A percentile compares a stretch with the other conserved stretches of the same genome.
Conservation (phyloP, 2,113 vertebrate genomes). For the Nanorana parkeri region DNA sequence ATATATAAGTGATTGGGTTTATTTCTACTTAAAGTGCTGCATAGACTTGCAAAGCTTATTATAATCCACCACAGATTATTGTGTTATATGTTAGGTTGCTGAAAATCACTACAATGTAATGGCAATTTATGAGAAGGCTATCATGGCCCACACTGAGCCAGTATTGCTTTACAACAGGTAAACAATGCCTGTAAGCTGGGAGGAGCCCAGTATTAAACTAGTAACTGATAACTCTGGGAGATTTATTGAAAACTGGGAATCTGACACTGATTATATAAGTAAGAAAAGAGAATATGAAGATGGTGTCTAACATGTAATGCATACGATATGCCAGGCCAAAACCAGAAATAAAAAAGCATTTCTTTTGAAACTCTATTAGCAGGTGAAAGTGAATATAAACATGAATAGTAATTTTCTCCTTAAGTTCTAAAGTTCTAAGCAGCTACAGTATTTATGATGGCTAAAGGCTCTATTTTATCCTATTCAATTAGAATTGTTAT, state of each 20-base stretch:
- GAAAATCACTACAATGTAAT: background rate
- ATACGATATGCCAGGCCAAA: background rate
- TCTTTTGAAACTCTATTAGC: background rate
- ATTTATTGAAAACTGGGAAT: background rate
- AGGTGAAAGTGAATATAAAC: background rate
- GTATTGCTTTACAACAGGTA: background rate
- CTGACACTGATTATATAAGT: background rate
- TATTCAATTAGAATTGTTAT: background rate
- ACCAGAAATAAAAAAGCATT: background rate
- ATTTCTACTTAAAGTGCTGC: too few relatives aligned
- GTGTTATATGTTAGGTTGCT: background rate
- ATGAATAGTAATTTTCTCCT: background rate
- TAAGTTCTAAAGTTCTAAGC: background rate
- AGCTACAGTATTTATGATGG: background rate
- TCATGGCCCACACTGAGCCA: background rate
- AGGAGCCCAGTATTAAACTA: background rate
- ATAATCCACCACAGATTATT: too few relatives aligned
- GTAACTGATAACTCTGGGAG: slow-evolving; percentile 11
- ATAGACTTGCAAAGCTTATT: too few relatives aligned
- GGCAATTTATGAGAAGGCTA: background rate
- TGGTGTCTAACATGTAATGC: background rate
- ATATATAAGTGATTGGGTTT: too few relatives aligned
- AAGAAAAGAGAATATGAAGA: background rate
- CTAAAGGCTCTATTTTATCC: background rate
- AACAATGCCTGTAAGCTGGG: too few relatives aligned